Evolutionary conservation across 2,888 invertebrate genomes (phyloP).

Genomic region (Lasius fuliginosus): DNA sequence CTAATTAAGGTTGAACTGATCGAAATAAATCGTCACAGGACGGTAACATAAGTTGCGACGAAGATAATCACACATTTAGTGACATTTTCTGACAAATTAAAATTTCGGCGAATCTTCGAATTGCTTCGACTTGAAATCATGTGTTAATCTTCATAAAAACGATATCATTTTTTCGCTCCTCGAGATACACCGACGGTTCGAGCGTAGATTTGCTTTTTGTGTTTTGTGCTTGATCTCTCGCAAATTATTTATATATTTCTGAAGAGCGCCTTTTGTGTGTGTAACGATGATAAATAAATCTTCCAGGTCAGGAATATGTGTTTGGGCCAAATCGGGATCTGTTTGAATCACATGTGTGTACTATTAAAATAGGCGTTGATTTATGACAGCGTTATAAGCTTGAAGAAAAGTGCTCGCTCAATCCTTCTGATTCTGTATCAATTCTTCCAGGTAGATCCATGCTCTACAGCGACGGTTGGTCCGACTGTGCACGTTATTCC

Average conservation of each 20-base stretch:
- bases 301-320: conserved; percentile 18
- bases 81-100: not conserved
- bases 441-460: conserved; percentile 77
- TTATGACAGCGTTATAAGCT: conserved; percentile 12
- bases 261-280: not conserved
- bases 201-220: conserved; percentile 45
- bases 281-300: conserved; percentile 19
- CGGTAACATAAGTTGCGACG: not conserved
- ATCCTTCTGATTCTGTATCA: conserved; percentile 63
- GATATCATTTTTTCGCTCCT: not conserved
- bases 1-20: conserved; percentile 8
- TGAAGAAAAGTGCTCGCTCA: not conserved
- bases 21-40: not conserved
- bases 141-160: not conserved
- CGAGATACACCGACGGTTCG: not conserved
- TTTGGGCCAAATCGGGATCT: not conserved
- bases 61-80: not conserved
- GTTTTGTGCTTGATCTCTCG: conserved; percentile 31
- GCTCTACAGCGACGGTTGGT: conserved; percentile 70
- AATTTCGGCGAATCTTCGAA: not conserved
- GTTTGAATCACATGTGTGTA: conserved; percentile 21
- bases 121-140: not conserved
- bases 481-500: conserved; percentile 75
- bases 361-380: conserved; percentile 38
- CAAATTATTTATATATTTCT: not conserved